Evolutionary conservation across 1,140 invertebrate species (phyloP), one percentile per base, ranked within the genome.

Genomic region (Ceratosolen fusciceps): DNA sequence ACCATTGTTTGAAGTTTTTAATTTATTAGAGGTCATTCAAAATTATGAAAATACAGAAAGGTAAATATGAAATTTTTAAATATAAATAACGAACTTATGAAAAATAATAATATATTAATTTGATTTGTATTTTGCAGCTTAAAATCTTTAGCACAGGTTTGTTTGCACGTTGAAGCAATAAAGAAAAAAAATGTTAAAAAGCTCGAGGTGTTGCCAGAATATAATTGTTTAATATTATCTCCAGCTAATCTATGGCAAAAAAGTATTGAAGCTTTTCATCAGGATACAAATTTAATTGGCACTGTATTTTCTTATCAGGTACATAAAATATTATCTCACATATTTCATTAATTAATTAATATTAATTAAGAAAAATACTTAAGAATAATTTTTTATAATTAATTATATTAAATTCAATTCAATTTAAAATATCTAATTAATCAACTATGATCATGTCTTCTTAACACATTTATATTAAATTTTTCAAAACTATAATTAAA

Each of bases 191-290:
- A 90, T 85, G 86, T 89, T 83, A 90, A 92, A 84, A 93, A 90
- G 84, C 87, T 88, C 49, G 88, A 92, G 14, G 90, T 96, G 78
- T 90, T 98, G 37, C 97, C 98, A 0, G 95, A 98, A 87, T 98
- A 97, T 87, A 95, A 94, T 87, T 99, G 98, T 88, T 91, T 99
- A 0, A 89, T 97, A n/a, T 87, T 99, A 0, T 98, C 97, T 4
- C 98, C 98, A 0, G 96, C 96, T 0, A 98, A 98, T 90, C 91
- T 99, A 37, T 99, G 98, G 98, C 93, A 95, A 79, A 94, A 95
- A 86, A 96, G 96, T 88, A 90, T 93, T 9, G 93, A 95, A 83
- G 90, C 93, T 37, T 97, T 96, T 86, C 92, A 93, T 52, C 90
- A 93, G 77, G 96, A 97, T 87, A 91, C 92, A 21, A 94, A 96